These are phyloP conservation scores for Phymanthus crucifer DNA, from an alignment of 92 coral and sea anemone genomes.

Conservation along the genomic window DNA sequence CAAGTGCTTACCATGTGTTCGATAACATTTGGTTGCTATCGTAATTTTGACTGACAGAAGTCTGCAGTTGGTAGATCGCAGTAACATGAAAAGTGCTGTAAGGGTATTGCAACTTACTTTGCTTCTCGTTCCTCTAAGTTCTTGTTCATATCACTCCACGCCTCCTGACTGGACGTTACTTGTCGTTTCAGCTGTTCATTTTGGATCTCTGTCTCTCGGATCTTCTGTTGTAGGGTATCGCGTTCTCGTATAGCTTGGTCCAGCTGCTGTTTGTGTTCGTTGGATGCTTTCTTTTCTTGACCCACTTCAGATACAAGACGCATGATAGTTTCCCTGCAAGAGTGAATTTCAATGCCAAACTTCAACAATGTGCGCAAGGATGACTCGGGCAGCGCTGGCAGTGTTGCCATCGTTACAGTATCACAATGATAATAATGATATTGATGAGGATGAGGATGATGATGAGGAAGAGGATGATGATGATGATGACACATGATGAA, in stretches of 20 bases:
- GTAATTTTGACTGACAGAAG: no score
- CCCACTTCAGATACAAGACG: conserved; percentile 97
- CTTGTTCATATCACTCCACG: conserved; percentile 80
- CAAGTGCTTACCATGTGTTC: no score
- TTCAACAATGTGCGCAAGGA: background rate
- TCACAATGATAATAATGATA: background rate
- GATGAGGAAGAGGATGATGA: background rate
- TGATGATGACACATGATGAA: background rate
- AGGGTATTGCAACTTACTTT: conserved; percentile 44
- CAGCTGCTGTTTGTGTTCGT: conserved; percentile 68
- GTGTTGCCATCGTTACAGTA: background rate
- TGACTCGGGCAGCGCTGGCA: background rate
- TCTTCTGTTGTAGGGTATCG: conserved; percentile 78
- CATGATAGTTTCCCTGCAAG: conserved; percentile 89
- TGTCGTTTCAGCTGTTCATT: conserved; percentile 75
- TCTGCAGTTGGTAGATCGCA: no score
- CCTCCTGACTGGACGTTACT: conserved; percentile 92
- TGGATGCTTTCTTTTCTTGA: conserved; percentile 90
- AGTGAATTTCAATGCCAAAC: background rate
- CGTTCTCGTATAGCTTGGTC: conserved; percentile 71
- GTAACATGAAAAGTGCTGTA: no score
- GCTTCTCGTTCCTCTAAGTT: conserved; percentile 75
- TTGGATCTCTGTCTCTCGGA: conserved; percentile 84
- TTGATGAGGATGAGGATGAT: background rate
- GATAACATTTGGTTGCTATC: no score